Evolutionary conservation across 2,888 invertebrate species (phyloP).

Genomic region (Rosalia funebris): DNA sequence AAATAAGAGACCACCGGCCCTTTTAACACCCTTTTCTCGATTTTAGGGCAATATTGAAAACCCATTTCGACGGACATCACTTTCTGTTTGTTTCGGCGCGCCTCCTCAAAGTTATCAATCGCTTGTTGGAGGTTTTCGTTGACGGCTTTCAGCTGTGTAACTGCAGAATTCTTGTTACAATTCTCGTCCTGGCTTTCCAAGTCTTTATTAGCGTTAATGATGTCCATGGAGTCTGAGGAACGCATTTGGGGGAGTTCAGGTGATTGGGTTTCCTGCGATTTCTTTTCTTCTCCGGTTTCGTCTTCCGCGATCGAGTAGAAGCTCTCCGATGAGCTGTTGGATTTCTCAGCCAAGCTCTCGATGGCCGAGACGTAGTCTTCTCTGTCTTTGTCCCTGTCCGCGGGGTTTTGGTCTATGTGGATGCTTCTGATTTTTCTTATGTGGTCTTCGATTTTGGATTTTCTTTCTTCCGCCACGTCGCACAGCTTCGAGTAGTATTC

Average conservation of each 20-base stretch:
- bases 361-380: not conserved
- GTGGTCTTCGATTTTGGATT: conserved; percentile 56
- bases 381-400: conserved; percentile 30
- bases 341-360: conserved; percentile 9
- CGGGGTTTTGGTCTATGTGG: conserved; percentile 33
- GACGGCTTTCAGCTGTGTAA: conserved; percentile 56
- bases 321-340: conserved; percentile 28
- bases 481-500: conserved; percentile 74
- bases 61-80: conserved; percentile 67
- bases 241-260: conserved; percentile 62
- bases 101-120: conserved; percentile 64
- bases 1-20: conserved; percentile 62
- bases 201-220: conserved; percentile 68
- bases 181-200: conserved; percentile 19
- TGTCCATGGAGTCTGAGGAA: conserved; percentile 67
- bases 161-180: conserved; percentile 59
- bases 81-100: conserved; percentile 63
- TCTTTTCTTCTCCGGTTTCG: conserved; percentile 51
- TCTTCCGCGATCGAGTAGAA: conserved; percentile 52
- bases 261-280: not conserved
- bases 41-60: conserved; percentile 60
- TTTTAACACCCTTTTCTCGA: conserved; percentile 45
- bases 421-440: conserved; percentile 49
- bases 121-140: conserved; percentile 41
- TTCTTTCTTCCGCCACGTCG: conserved; percentile 69